Base-by-base conservation (phyloP, 2,113 vertebrate species). In the Notarius lentiginosus region DNA sequence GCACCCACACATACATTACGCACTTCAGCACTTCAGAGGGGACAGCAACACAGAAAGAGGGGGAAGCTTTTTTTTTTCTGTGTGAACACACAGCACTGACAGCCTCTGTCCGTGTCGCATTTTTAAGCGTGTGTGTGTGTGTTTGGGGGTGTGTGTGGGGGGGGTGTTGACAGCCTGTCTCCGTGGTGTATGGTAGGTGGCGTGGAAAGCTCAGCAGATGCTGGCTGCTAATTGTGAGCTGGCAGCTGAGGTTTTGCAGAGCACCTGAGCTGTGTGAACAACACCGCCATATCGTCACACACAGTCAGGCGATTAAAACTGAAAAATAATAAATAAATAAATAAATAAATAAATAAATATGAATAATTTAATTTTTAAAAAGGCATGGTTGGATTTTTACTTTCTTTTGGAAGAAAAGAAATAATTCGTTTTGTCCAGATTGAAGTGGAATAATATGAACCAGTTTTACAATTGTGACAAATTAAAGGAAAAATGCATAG, bases 191-290 rank as follows among this genome's bases (percentile, higher is more conserved):
- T 76, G 75, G 84, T 79, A 63, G 86, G 86, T 87, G 86, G 80
- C 30, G 49, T 87, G 81, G 81, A 87, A 87, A 83, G 81, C 86
- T 87, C 86, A 77, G 80, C 86, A 87, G 86, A 87, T 87, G 86
- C 86, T 77, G 80, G 80, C 30, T 87, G 86, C 80, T 87, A 87
- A 87, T 87, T 87, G 86, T 83, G 27, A 76, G 80, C 70, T 83
- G 79, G 79, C 86, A 87, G 86, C 86, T 87, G 86, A 82, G 86
- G 70, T 63, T 87, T 75, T 76, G 58, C 81, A 51, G 80, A 83
- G 70, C 86, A 87, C 81, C 86, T 77, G 86, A 83, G 58, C 70
- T 83, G 70, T 27, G 17, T 58, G 86, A 83, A 65, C 80, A 66
- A 7, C 79, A 63, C 41, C 60, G 60, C 49, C 60, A 76, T 56